A percentile compares a stretch with the other conserved stretches of the same genome.
These are phyloP conservation scores for Poicephalus gulielmi DNA, from an alignment of 2,113 vertebrate species.

Conservation along the genomic window DNA sequence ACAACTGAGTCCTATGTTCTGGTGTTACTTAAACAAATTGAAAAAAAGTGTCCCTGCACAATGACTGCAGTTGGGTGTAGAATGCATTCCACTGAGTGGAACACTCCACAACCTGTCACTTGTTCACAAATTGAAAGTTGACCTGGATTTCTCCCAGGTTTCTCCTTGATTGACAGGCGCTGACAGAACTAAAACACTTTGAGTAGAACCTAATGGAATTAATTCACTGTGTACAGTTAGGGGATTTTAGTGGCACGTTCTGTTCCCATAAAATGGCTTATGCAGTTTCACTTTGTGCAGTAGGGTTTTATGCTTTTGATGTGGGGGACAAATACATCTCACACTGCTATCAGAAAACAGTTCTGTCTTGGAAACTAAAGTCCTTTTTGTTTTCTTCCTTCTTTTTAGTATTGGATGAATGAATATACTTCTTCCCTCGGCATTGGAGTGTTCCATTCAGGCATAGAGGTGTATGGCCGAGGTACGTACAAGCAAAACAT, in stretches of 20 bases:
- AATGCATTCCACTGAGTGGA: neutral
- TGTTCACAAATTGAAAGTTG: neutral
- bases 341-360: neutral
- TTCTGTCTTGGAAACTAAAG: neutral
- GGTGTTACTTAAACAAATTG: neutral
- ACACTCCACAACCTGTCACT: neutral
- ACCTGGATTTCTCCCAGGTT: neutral
- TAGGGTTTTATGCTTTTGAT: neutral
- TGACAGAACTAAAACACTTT: neutral
- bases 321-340: neutral
- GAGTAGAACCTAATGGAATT: neutral
- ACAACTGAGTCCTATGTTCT: neutral
- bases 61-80: neutral
- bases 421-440: slow-evolving; percentile 97
- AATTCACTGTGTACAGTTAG: neutral
- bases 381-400: neutral
- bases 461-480: slow-evolving; percentile 97
- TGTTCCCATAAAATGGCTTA: neutral
- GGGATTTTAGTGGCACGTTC: neutral
- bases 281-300: neutral
- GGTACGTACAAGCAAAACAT: slow-evolving; percentile 74
- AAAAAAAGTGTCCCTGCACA: neutral
- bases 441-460: slow-evolving; percentile 99
- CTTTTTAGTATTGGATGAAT: slow-evolving; percentile 96
- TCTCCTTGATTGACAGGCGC: neutral